Percentiles rank a stretch among this genome's conserved stretches.
Evolutionary conservation across 1,140 invertebrate species (phyloP).

Genomic region (Drosophila littoralis): DNA sequence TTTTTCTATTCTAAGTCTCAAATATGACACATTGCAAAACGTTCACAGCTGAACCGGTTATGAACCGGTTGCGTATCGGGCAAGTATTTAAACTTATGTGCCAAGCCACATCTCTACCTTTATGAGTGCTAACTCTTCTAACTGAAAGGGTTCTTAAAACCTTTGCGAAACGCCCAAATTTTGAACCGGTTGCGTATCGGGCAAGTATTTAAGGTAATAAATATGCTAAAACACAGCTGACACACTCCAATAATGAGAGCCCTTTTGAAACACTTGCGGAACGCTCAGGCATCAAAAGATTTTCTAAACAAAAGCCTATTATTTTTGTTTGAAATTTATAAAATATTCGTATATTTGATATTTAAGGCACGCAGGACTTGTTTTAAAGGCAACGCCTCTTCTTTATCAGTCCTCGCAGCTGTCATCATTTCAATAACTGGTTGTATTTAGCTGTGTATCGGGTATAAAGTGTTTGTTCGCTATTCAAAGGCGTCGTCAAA

Average conservation of each 20-base stretch:
- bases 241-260: no score
- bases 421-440: conserved; percentile 81
- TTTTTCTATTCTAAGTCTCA: background rate
- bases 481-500: conserved; percentile 32
- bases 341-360: background rate
- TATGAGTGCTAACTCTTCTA: no score
- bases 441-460: conserved; percentile 42
- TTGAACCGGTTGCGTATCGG: no score
- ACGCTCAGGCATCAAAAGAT: no score
- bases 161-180: no score
- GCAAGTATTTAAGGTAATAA: no score
- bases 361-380: conserved; percentile 7
- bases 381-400: conserved; percentile 11
- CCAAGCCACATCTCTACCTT: no score
- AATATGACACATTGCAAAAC: conserved; percentile 1
- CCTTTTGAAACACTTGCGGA: no score
- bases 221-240: no score
- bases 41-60: conserved; percentile 1
- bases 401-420: conserved; percentile 60
- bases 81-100: background rate
- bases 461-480: background rate
- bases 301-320: no score
- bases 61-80: background rate
- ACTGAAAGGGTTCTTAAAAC: no score
- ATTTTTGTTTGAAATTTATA: background rate